A percentile compares a stretch with the other conserved stretches of the same genome.
Evolutionary conservation across 2,888 invertebrate species (phyloP).

Genomic region (Isotomurus palustris): DNA sequence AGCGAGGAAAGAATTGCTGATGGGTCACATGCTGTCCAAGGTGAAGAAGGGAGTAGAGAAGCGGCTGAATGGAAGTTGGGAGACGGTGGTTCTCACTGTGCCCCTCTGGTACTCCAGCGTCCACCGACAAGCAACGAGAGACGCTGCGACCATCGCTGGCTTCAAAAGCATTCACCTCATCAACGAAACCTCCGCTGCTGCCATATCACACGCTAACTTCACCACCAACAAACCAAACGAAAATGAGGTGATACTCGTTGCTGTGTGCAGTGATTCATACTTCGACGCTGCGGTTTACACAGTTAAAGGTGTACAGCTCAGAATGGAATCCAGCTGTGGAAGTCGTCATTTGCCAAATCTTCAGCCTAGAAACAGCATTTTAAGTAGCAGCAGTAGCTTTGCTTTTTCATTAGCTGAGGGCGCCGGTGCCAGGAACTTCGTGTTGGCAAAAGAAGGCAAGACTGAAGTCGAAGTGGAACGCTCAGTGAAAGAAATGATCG

Average conservation of each 20-base stretch:
- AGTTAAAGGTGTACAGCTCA: neutral
- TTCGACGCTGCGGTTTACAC: neutral
- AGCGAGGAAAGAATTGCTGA: neutral
- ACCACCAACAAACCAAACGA: neutral
- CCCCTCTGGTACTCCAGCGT: neutral
- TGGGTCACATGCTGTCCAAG: neutral
- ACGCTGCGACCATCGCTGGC: neutral
- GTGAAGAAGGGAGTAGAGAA: neutral
- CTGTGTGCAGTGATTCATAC: neutral
- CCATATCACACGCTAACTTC: too few relatives aligned
- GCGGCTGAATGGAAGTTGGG: neutral
- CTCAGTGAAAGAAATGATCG: neutral
- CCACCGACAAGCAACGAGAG: neutral
- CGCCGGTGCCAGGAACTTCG: too few relatives aligned
- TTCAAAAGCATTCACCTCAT: neutral
- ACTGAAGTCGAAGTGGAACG: neutral
- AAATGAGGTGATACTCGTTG: neutral
- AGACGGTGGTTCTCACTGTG: neutral
- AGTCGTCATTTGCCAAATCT: neutral
- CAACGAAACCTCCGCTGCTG: slow-evolving; percentile 1
- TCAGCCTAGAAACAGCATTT: neutral
- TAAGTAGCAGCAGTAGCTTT: too few relatives aligned
- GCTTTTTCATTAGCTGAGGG: too few relatives aligned
- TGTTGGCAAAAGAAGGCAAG: neutral
- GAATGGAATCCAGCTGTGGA: neutral